Base-by-base conservation (phyloP, 64 coral and sea anemone genomes). In the Catalaphyllia jardinei region DNA sequence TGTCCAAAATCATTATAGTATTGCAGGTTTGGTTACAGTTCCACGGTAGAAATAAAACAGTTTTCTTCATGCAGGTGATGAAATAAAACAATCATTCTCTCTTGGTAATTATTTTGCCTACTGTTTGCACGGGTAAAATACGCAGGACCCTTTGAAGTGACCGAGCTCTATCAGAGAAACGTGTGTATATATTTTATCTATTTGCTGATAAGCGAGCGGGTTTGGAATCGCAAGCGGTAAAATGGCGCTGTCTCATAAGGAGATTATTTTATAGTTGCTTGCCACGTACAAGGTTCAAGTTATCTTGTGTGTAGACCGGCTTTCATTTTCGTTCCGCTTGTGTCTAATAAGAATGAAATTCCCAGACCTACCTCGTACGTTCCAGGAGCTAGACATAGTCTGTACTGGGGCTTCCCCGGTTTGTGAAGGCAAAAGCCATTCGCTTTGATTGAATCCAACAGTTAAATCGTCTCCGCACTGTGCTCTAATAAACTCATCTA, bases 401-500 rank as follows among this genome's bases (percentile, higher is more conserved):
- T 85, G 81, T 17, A 17, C 19, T 28, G 81, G 81, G 81, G 81
- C 62, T 71, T 71, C 81, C 81, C 81, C 81, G 81, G 81, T 64
- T 69, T 71, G 62, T 71, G 81, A 85, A 85, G 81, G 81, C 63
- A 85, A 85, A 71, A 85, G 81, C 81, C 81, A 85, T 63, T 85
- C 81, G 81, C 81, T 85, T 69, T 85, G 81, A 31, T 85, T 25
- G 28, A 85, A 85, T 63, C 81, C 81, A 51, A 10, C 63, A 52
- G 81, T 17, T 52, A 85, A 71, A 69, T 85, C 74, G 74, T 77
- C 81, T 46, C 81, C 81, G 24, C 62, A 85, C 62, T 85, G 81
- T 10, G 81, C 20, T 20, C 60, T 85, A 9, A 85, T 85, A 71
- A 85, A 85, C 24, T 85, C 81, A 39, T 85, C 81, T 71, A 85